Percentiles rank a stretch among this genome's conserved stretches.
Conservation (phyloP, 2,888 invertebrate species). For the Cremastinae sp. region DNA sequence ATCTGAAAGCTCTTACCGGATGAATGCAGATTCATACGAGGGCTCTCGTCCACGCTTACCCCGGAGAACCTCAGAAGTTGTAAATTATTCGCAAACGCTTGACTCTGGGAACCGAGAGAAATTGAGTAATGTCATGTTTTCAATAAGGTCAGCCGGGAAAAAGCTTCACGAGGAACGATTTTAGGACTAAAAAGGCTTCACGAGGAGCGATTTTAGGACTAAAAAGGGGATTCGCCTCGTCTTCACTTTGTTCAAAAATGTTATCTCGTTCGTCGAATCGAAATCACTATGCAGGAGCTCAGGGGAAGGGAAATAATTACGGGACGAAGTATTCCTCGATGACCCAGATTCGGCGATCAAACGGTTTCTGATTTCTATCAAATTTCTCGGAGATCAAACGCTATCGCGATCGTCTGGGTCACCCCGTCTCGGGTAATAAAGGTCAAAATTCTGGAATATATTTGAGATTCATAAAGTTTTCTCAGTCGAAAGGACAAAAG, state of each 20-base stretch:
- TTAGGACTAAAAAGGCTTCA: not conserved
- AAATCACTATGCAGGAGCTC: no score
- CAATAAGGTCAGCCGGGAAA: not conserved
- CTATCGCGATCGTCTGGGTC: not conserved
- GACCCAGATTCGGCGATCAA: constrained; percentile 33
- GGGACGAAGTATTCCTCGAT: constrained; percentile 2
- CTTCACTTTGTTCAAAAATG: not conserved
- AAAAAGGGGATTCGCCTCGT: not conserved
- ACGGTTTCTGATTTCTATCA: constrained; percentile 12
- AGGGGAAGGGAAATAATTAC: constrained; percentile 7
- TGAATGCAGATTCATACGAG: constrained; percentile 19
- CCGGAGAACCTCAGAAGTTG: not conserved
- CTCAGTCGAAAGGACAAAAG: constrained; percentile 21
- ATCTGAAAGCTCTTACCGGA: constrained; percentile 13
- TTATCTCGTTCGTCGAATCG: no score
- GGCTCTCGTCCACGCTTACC: not conserved
- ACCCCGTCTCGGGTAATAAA: not conserved
- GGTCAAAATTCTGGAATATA: not conserved
- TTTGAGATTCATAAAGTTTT: constrained; percentile 36
- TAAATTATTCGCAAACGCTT: constrained; percentile 21
- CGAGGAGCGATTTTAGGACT: not conserved
- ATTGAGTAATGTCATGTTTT: not conserved
- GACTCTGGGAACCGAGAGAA: constrained; percentile 2
- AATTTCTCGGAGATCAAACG: constrained; percentile 7
- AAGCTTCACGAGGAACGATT: not conserved